These are phyloP conservation scores for Protobothrops mucrosquamatus DNA, from an alignment of 2,113 vertebrate genomes.

Conservation along the genomic window DNA sequence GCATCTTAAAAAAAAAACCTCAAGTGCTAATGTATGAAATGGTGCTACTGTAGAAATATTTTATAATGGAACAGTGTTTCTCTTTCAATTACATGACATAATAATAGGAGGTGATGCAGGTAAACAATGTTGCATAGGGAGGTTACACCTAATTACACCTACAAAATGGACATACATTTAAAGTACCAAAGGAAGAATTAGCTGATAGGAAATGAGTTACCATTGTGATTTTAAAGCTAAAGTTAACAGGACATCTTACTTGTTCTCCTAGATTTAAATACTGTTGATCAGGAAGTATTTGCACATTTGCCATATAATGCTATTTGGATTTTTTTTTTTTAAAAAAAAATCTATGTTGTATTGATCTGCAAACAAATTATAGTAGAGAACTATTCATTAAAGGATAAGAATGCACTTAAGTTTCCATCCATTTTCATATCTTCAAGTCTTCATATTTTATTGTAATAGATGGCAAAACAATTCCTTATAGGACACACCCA, in stretches of 20 bases:
- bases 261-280: background rate
- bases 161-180: constrained; percentile 1
- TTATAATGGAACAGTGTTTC: constrained; percentile 26
- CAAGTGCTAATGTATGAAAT: background rate
- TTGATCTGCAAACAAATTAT: background rate
- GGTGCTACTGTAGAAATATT: constrained; percentile 13
- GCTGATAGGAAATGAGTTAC: background rate
- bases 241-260: background rate
- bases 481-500: background rate
- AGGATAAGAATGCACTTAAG: background rate
- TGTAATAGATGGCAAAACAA: background rate
- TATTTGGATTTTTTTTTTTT: background rate
- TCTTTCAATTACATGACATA: background rate
- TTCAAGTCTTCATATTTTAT: background rate
- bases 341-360: background rate
- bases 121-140: background rate
- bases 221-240: background rate
- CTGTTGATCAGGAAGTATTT: background rate
- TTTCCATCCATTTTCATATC: background rate
- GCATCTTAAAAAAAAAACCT: constrained; percentile 5
- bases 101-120: background rate
- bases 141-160: constrained; percentile 16
- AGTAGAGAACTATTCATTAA: background rate
- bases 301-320: background rate
- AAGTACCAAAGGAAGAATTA: background rate